Evolutionary conservation across 2,113 vertebrate genomes (phyloP), one percentile per base, ranked within the genome.

Genomic region (Phylloscopus trochilus): DNA sequence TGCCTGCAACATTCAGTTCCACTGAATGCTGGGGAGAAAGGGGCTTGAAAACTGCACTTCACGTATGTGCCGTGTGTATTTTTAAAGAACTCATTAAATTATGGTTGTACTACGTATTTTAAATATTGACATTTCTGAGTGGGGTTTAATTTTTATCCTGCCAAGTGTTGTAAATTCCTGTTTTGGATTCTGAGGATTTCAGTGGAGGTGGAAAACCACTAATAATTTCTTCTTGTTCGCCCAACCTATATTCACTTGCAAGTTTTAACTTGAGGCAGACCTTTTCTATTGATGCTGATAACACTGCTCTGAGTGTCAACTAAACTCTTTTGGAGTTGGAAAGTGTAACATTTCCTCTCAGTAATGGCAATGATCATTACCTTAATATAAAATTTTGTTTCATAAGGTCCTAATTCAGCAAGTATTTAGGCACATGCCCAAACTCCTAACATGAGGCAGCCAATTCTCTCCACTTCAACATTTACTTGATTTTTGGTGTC

Each of bases 111-210:
- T 83, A 83, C 20, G 20, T 83, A 83, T 96, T 90, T 89, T 89
- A 94, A 94, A 95, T 96, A 95, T 92, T 95, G 93, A 93, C 92
- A 94, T 94, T 96, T 96, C 85, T 93, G 94, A 97, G 90, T 94
- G 94, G 93, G 85, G 52, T 94, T 92, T 96, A 90, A 92, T 90
- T 95, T 96, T 95, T 89, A 90, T 96, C 94, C 93, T 92, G 92
- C 93, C 94, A 94, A 90, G 52, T 7, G 66, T 31, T 96, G 82
- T 94, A 95, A 93, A 96, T 95, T 90, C 88, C 64, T 95, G 72
- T 92, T 96, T 97, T 83, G 94, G 53, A 92, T 92, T 82, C 79
- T 88, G 85, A 86, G 72, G 75, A 92, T 93, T 97, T 94, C 8
- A 69, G 87, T 93, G 90, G 90, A 93, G 82, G 83, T 95, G 93